phyloP scores from a whole-genome alignment of 2,113 vertebrate species.

The Cepphus grylle region DNA sequence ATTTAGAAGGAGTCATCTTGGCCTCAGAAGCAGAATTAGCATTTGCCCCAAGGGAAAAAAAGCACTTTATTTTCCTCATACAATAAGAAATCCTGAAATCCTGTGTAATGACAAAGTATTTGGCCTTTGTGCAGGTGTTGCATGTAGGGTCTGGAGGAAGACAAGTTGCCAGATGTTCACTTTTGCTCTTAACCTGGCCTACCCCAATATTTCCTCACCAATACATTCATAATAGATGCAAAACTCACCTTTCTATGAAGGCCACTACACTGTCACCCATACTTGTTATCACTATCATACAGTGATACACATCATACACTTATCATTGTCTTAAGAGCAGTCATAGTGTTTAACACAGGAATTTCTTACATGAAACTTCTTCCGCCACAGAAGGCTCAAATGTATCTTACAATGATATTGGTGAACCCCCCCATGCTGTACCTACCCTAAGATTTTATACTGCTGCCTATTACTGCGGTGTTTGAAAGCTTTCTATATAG shows the following conservation, averaged over 20 bases:
- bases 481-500: background rate
- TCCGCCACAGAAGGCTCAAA: background rate
- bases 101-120: background rate
- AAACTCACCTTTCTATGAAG: background rate
- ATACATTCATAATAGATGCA: background rate
- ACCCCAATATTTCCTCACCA: background rate
- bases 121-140: background rate
- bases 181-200: background rate
- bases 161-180: background rate
- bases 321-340: background rate
- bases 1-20: background rate
- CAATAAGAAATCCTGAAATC: background rate
- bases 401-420: background rate
- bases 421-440: accelerated
- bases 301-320: background rate
- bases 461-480: background rate
- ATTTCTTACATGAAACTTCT: background rate
- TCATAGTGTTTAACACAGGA: background rate
- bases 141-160: background rate
- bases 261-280: background rate
- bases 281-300: background rate
- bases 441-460: background rate
- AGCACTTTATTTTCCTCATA: background rate
- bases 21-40: background rate
- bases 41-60: background rate